phyloP scores from a whole-genome alignment of 2,113 vertebrate genomes.

The Uria lomvia region DNA sequence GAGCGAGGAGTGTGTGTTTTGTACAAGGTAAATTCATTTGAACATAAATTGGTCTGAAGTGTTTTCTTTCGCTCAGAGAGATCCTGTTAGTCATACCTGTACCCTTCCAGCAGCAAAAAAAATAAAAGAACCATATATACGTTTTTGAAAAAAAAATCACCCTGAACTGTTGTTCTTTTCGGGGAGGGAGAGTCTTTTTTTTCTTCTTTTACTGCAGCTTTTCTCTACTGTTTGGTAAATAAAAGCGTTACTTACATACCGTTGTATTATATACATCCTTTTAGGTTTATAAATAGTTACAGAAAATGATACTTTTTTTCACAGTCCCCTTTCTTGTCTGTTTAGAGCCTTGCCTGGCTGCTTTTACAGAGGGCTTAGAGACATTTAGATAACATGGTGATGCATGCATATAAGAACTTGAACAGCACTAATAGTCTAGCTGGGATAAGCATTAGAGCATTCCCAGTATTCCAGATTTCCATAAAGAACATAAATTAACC shows the following conservation, averaged over 20 bases:
- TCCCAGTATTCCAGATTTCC: conserved; percentile 62
- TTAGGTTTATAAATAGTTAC: conserved; percentile 45
- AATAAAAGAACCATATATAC: background rate
- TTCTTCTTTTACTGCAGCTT: background rate
- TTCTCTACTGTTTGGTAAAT: conserved; percentile 24
- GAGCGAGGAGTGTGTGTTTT: background rate
- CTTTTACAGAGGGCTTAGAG: conserved; percentile 19
- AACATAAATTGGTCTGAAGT: background rate
- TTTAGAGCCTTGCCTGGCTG: conserved; percentile 31
- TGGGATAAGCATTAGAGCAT: conserved; percentile 52
- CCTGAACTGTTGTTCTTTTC: background rate
- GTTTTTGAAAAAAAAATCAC: background rate
- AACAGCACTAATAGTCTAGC: conserved; percentile 16
- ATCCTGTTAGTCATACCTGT: background rate
- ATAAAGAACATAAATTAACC: conserved; percentile 63
- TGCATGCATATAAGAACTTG: conserved; percentile 7
- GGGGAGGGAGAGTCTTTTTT: background rate
- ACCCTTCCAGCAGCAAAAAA: background rate
- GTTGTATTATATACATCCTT: background rate
- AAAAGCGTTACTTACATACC: background rate
- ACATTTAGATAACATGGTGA: conserved; percentile 23
- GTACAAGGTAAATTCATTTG: background rate
- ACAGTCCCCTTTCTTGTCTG: background rate
- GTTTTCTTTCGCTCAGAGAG: background rate
- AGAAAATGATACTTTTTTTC: background rate